Base-by-base conservation (phyloP, 2,888 invertebrate species). In the Pristionchus japonicus region DNA sequence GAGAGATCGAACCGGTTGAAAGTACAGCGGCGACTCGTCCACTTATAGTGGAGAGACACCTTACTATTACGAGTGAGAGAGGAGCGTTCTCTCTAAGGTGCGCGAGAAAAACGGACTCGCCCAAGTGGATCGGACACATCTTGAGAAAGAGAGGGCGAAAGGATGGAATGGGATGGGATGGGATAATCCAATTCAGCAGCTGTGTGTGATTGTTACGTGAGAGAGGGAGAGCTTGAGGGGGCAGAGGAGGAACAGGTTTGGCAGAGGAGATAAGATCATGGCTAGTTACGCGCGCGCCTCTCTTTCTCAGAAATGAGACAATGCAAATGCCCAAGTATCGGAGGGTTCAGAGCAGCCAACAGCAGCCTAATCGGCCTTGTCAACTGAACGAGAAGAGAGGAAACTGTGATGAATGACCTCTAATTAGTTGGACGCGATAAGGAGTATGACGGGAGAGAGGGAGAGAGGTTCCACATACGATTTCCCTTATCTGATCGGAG, bases 251-350 rank as follows among this genome's bases (percentile, higher is more conserved):
- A 77, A 77, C 77, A 77, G 77, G 77, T 77, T 77, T 77, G 77
- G 40, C 74, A 74, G n/a, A n/a, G 43, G 43, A 77, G 77, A 77
- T 77, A 77, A 77, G 77, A 77, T 77, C 77, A 77, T 77, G 77
- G 43, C 77, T 77, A 47, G 77, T 77, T 77, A 43, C 43, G 74
- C 40, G 27, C 27, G 20, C 47, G 11, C 40, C 70, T 77, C 77
- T 77, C 77, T 77, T 47, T 77, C 77, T 77, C 77, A 77, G 77
- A 77, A 77, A 77, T 40, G 74, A 7, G 40, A 74, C 23, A 47
- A 77, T n/a, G 43, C 77, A 77, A n/a, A 77, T 77, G 77, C 77
- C 40, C 43, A 43, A 43, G 77, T 77, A 27, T 27, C 23, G n/a
- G 40, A 34, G 74, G 23, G 43, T 13, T 70, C 40, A 15, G 77